Conservation (phyloP, 2,888 invertebrate genomes). For the Biston betularia region DNA sequence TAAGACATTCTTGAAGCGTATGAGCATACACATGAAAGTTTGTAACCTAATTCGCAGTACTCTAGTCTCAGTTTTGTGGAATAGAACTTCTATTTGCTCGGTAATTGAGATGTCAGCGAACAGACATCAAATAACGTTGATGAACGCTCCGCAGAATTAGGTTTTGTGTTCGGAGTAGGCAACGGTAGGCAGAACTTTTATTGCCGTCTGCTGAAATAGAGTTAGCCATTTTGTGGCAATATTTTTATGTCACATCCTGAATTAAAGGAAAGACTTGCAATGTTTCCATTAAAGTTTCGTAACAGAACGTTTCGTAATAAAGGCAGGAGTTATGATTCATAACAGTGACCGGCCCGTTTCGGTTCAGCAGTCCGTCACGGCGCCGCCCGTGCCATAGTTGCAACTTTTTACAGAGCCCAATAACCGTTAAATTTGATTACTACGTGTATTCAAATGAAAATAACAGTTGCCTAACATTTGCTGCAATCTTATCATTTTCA, state of each 20-base stretch:
- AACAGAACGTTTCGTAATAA: constrained; percentile 42
- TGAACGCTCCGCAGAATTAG: constrained; percentile 47
- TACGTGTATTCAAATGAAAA: constrained; percentile 70
- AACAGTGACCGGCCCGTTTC: constrained; percentile 50
- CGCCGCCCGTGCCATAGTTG: constrained; percentile 42
- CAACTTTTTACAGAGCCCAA: constrained; percentile 67
- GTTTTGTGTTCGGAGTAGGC: constrained; percentile 36
- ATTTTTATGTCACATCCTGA: constrained; percentile 9
- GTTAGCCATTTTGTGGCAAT: constrained; percentile 5
- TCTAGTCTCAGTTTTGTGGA: constrained; percentile 23
- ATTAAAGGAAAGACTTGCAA: constrained; percentile 7
- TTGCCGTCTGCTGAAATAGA: constrained; percentile 10
- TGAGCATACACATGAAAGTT: constrained; percentile 35
- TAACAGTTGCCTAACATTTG: constrained; percentile 65
- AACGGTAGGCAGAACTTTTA: constrained; percentile 11
- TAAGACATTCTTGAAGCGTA: constrained; percentile 8
- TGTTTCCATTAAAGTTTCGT: constrained; percentile 29
- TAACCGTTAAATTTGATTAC: constrained; percentile 82
- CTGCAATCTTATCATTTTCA: constrained; percentile 27
- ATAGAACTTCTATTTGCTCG: constrained; percentile 45
- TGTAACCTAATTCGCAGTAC: constrained; percentile 29
- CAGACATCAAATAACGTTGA: constrained; percentile 52
- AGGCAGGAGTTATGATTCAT: constrained; percentile 35
- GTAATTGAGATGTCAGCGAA: constrained; percentile 60
- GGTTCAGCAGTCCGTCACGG: constrained; percentile 67